Conservation (phyloP, 2,797 vertebrate genomes). For the Rhinichthys osculus region DNA sequence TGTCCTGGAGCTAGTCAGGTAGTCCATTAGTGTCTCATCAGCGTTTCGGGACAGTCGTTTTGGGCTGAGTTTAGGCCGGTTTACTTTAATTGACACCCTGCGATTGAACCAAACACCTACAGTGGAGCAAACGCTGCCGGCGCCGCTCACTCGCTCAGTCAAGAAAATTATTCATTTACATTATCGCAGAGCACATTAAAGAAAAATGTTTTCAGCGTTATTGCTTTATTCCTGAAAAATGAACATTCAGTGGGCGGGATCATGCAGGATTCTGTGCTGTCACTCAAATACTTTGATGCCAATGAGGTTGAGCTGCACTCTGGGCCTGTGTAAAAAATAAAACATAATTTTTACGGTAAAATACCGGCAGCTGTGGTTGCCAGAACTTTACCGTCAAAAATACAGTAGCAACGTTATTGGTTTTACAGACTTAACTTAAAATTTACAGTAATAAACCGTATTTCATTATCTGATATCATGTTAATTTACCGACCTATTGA, state of each 20-base stretch:
- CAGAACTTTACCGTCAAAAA: too few relatives aligned
- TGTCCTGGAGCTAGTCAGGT: not conserved
- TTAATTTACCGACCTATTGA: too few relatives aligned
- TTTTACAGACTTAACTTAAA: too few relatives aligned
- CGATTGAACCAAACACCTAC: not conserved
- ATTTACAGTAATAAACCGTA: too few relatives aligned
- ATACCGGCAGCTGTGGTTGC: too few relatives aligned
- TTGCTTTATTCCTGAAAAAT: not conserved
- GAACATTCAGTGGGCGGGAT: not conserved
- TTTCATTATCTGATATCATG: too few relatives aligned
- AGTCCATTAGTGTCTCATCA: not conserved
- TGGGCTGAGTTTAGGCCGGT: not conserved
- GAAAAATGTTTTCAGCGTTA: not conserved
- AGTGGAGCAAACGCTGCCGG: not conserved
- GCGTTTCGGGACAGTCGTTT: not conserved
- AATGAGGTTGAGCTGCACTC: not conserved
- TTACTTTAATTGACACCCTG: not conserved
- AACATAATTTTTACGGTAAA: too few relatives aligned
- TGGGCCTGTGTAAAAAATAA: not conserved
- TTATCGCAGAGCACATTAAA: not conserved
- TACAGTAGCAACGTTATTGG: not conserved
- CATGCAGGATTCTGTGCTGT: not conserved
- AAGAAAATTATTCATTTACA: not conserved
- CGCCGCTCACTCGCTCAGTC: not conserved
- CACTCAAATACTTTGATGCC: not conserved